These are phyloP conservation scores for Sphaerophoria taeniata DNA, from an alignment of 2,888 invertebrate species.

Conservation along the genomic window DNA sequence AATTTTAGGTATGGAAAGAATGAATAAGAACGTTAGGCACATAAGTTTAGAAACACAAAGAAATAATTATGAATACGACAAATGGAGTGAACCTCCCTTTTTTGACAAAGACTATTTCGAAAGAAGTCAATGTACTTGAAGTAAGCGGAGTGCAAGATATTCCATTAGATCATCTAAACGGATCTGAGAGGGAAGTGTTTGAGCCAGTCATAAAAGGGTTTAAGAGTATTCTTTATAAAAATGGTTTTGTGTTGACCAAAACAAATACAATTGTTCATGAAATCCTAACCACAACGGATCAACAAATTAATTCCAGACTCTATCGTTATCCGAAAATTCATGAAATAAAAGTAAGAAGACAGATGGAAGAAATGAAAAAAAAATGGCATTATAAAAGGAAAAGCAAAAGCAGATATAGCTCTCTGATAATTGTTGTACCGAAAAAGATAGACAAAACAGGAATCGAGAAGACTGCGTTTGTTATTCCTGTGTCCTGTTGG, in stretches of 20 bases:
- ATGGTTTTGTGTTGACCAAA: not conserved
- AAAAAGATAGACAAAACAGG: not conserved
- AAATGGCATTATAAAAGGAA: constrained; percentile 4
- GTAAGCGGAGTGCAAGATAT: constrained; percentile 42
- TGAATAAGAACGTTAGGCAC: not conserved
- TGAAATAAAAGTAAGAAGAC: not conserved
- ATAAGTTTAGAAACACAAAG: not conserved
- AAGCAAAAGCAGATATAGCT: not conserved
- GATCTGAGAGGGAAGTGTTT: not conserved
- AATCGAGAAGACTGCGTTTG: constrained; percentile 2
- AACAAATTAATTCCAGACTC: not conserved
- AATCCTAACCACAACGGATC: not conserved
- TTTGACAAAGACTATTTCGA: not conserved
- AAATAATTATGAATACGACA: not conserved
- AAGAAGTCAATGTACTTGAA: constrained; percentile 49
- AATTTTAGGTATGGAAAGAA: not conserved
- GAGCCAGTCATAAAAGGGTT: not conserved
- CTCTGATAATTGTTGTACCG: not conserved
- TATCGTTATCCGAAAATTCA: no score
- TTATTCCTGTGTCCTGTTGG: constrained; percentile 5
- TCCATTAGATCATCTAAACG: constrained; percentile 39
- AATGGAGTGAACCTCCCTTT: constrained; percentile 2
- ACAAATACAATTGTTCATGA: not conserved
- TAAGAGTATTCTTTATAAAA: not conserved
- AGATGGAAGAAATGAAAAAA: not conserved